Percentiles rank a stretch among this genome's conserved stretches.
phyloP scores from a whole-genome alignment of 2,113 vertebrate genomes.

The Narcine bancroftii region DNA sequence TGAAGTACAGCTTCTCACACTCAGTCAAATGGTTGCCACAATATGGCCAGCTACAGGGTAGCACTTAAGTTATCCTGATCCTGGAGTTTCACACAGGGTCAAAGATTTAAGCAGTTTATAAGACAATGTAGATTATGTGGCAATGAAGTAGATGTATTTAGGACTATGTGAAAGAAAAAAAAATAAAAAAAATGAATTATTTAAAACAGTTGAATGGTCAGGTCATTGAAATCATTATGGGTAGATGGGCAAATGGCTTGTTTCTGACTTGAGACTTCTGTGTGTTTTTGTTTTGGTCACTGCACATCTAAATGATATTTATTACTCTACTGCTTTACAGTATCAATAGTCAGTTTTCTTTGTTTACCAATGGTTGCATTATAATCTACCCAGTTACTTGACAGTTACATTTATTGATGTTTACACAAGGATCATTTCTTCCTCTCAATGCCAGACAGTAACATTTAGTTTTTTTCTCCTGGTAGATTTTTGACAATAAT shows the following conservation, averaged over 20 bases:
- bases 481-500: background rate
- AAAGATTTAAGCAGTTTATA: background rate
- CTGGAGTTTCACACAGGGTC: background rate
- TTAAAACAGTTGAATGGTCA: no score
- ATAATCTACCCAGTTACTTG: conserved; percentile 23
- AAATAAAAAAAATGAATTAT: no score
- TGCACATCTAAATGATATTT: background rate
- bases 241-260: background rate
- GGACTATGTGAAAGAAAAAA: no score
- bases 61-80: background rate
- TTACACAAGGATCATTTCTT: conserved; percentile 8
- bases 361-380: background rate
- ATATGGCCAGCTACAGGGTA: background rate
- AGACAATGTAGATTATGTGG: no score
- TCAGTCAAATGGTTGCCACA: background rate
- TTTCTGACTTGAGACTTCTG: background rate
- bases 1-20: background rate
- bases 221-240: no score
- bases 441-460: conserved; percentile 6
- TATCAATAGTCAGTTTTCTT: background rate
- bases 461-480: background rate
- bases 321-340: background rate
- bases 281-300: background rate
- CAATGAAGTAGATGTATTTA: no score
- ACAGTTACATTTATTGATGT: background rate